Percentiles rank a stretch among this genome's conserved stretches.
These are phyloP conservation scores for Aporrectodea caliginosa DNA, from an alignment of 1,140 invertebrate species.

Conservation along the genomic window DNA sequence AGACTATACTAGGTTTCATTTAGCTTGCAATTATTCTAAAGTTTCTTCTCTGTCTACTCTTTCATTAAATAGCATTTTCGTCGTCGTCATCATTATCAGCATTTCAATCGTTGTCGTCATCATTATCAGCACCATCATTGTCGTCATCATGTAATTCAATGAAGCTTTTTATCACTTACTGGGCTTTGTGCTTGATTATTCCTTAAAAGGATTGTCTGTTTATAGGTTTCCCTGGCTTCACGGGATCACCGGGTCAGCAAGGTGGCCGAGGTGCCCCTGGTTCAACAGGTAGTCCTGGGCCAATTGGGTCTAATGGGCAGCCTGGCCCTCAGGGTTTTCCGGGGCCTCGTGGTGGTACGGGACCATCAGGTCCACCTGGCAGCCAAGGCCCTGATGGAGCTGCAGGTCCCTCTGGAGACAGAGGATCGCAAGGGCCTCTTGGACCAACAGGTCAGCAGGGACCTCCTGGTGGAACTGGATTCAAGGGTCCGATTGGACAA, in stretches of 20 bases:
- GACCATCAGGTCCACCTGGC: background rate
- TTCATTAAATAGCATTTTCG: no score
- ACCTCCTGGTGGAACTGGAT: background rate
- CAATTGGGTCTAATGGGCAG: background rate
- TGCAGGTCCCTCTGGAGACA: background rate
- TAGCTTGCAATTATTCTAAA: no score
- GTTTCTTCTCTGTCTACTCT: no score
- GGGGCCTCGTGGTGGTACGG: constrained; percentile 14
- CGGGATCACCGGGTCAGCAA: constrained; percentile 16
- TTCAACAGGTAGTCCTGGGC: constrained; percentile 16
- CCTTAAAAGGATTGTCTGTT: no score
- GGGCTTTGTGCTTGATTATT: no score
- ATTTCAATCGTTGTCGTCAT: no score
- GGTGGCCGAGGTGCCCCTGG: constrained; percentile 22
- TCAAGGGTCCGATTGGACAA: background rate
- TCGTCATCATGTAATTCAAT: no score
- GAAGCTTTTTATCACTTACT: no score
- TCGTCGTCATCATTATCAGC: no score
- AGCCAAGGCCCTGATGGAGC: background rate
- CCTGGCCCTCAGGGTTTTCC: background rate
- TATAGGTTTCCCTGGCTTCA: constrained; percentile 3
- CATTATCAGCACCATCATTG: no score
- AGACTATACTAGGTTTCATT: no score
- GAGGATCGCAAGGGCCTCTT: background rate
- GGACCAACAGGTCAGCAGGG: constrained; percentile 13